A percentile compares a stretch with the other conserved stretches of the same genome.
These are phyloP conservation scores for Hoplodrina blanda DNA, from an alignment of 2,888 invertebrate species.

Conservation along the genomic window DNA sequence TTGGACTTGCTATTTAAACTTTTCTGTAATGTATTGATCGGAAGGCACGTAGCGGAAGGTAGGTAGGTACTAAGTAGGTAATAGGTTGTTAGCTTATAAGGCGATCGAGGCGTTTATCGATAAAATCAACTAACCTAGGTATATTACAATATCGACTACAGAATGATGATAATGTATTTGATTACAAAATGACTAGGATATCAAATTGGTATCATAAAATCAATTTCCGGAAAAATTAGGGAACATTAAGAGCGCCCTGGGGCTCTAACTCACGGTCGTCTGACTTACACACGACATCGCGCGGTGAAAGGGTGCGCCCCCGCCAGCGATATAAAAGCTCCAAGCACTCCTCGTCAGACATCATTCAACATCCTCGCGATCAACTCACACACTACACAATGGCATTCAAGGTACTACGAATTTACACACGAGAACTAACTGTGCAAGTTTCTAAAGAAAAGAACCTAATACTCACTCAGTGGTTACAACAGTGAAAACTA, in stretches of 20 bases:
- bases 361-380: conserved; percentile 83
- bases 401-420: conserved; percentile 85
- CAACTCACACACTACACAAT: conserved; percentile 80
- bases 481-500: conserved; percentile 5
- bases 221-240: conserved; percentile 59
- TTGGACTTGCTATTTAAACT: background rate
- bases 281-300: conserved; percentile 71
- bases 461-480: conserved; percentile 3
- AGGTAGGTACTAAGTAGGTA: too few species aligned
- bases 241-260: conserved; percentile 73
- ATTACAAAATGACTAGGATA: background rate
- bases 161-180: too few species aligned
- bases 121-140: background rate
- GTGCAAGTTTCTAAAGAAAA: conserved; percentile 8
- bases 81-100: too few species aligned
- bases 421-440: conserved; percentile 2
- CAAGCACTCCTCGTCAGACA: conserved; percentile 77
- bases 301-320: conserved; percentile 88
- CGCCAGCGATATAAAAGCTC: conserved; percentile 83
- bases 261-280: conserved; percentile 81
- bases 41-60: too few species aligned
- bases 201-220: conserved; percentile 16
- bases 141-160: too few species aligned
- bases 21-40: too few species aligned
- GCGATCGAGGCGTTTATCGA: too few species aligned